Conservation (phyloP, 2,113 vertebrate species). For the Hipposideros armiger region DNA sequence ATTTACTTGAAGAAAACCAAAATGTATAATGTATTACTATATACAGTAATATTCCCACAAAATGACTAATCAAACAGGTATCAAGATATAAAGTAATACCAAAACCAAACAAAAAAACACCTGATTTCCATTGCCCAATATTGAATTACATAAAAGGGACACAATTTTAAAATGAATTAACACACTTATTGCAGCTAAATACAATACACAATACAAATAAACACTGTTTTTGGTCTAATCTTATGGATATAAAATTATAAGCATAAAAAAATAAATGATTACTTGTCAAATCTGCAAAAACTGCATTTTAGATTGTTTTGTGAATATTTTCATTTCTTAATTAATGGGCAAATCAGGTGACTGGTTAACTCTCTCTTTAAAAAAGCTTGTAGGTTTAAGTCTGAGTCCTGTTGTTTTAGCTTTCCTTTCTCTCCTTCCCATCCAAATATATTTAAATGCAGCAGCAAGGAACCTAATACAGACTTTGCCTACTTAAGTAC, state of each 20-base stretch:
- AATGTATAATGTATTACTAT: neutral
- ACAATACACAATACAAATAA: neutral
- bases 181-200: neutral
- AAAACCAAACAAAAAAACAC: neutral
- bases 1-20: neutral
- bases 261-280: neutral
- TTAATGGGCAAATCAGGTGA: neutral
- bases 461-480: neutral
- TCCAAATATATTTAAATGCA: neutral
- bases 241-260: neutral
- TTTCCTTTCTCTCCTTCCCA: conserved; percentile 25
- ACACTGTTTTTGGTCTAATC: neutral
- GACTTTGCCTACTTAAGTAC: conserved; percentile 5
- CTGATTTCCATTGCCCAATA: neutral
- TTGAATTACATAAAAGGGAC: neutral
- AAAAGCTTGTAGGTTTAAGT: neutral
- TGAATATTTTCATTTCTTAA: conserved; percentile 16
- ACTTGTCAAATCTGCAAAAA: neutral
- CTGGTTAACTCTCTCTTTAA: neutral
- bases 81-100: neutral
- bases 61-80: conserved; percentile 37
- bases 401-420: neutral
- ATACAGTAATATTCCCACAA: neutral
- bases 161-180: conserved; percentile 25
- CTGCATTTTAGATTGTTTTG: neutral